Base-by-base conservation (phyloP, 2,113 vertebrate species). In the Hyla sarda region DNA sequence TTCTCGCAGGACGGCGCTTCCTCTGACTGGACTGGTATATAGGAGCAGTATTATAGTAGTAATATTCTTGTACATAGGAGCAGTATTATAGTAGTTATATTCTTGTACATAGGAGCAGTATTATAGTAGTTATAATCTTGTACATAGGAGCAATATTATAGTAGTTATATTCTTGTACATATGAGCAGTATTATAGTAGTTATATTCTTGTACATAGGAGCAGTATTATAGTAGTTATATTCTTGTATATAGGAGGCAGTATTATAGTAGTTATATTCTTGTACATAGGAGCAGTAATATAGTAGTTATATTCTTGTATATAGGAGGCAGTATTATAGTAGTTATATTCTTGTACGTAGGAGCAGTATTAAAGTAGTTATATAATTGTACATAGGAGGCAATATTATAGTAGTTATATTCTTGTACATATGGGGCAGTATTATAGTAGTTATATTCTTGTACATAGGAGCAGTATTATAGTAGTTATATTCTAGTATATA, bases 201-300 rank as follows among this genome's bases (percentile, higher is more conserved):
- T 52, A 58, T 58, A 58, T 58, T 58, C 54, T 23, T 58, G 54
- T 58, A 58, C 1, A 58, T 41, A 41, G 41, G 50, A 11, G 50
- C 23, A 58, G 54, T 58, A 58, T 58, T 67, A 67, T 67, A 67
- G 28, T 67, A 67, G 62, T 67, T 67, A 32, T 67, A 67, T 67
- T 67, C 28, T 32, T 67, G 62, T 41, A 41, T 41, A 41, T 41
- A 41, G 41, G 41, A 41, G 41, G 41, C 41, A 41, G 41, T 3
- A 41, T 41, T 41, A 41, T 41, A 41, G 41, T 41, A 41, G 3
- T 8, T 41, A 41, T 41, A 41, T 41, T 41, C 41, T 41, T 41
- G 41, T 41, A 41, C 8, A 41, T 41, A 41, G 41, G 41, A 41
- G 41, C 41, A 41, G 41, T 41, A 41, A 5, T 41, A 41, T 41